Evolutionary conservation across 2,888 invertebrate species (phyloP), one percentile per base, ranked within the genome.

Genomic region (Heliconius sara): DNA sequence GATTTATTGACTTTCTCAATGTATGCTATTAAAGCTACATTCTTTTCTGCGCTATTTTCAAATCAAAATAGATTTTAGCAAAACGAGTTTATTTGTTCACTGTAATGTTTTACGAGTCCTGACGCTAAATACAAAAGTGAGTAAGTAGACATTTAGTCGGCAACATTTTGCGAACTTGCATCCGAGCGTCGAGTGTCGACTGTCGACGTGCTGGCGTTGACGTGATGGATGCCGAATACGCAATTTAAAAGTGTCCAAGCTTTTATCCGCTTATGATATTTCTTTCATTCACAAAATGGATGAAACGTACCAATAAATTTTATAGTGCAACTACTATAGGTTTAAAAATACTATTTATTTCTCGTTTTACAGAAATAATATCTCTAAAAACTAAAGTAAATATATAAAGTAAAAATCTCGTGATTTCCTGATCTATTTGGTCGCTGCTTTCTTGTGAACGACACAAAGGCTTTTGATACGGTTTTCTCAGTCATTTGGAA

Each of bases 201-300:
- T 74, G 71, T 78, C 73, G 70, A 60, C 75, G 71, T 39, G 25
- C 65, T 68, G 75, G 71, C 75, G 80, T 76, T 72, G 78, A 72
- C 76, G 78, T 75, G 78, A 80, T 71, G 75, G 68, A 70, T 78
- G 57, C 67, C 74, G 60, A 78, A 78, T 74, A 27, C 57, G 30
- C 65, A 71, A 77, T 77, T 67, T 67, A 66, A 65, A 75, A 75
- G 75, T 63, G 27, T 75, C 47, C 75, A 75, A 19, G 43, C 65
- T 66, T 65, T 75, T 66, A 66, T 75, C 65, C 65, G 65, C 75
- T 75, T 75, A 75, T 75, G 43, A 75, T 75, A 75, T 75, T 75
- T 75, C 66, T 75, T 66, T 65, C n/a, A 73, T 73, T 73, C 60
- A 9, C 9, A 60, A 73, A 72, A 60, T 13, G 39, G 6, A 34